Evolutionary conservation across 2,797 vertebrate genomes (phyloP).

Genomic region (Danio kyathit): DNA sequence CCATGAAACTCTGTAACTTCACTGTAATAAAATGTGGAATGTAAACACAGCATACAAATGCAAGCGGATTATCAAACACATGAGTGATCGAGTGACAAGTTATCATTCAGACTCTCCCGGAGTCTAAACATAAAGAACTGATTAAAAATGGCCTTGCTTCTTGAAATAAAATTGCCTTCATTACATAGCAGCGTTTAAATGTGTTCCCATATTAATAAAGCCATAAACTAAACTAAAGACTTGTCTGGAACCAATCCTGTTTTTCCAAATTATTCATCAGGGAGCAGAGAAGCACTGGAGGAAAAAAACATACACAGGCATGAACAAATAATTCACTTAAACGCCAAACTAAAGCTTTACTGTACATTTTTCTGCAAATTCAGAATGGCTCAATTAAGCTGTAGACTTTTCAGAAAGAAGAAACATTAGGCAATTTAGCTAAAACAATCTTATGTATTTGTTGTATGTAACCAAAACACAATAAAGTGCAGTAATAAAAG

Average conservation of each 20-base stretch:
- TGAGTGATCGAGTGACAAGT: neutral
- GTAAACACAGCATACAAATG: conserved; percentile 21
- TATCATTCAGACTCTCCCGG: neutral
- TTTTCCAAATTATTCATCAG: conserved; percentile 54
- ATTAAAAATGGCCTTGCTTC: neutral
- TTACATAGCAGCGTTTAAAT: conserved; percentile 42
- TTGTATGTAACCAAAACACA: neutral
- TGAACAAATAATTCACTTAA: neutral
- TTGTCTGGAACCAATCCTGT: conserved; percentile 39
- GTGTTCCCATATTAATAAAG: conserved; percentile 73
- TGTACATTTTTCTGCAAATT: neutral
- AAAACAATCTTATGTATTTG: too few relatives aligned
- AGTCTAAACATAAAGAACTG: neutral
- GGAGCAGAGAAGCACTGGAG: conserved; percentile 38
- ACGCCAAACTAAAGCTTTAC: too few relatives aligned
- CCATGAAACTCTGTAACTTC: conserved; percentile 6
- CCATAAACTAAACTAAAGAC: conserved; percentile 61
- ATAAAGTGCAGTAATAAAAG: too few relatives aligned
- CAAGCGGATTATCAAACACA: conserved; percentile 6
- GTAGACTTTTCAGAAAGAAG: neutral
- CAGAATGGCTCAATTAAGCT: neutral
- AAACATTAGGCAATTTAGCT: neutral
- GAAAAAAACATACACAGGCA: neutral
- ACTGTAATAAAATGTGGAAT: conserved; percentile 28
- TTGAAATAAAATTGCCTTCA: neutral